Conservation (phyloP, 2,797 vertebrate genomes). For the Lepus townsendii region DNA sequence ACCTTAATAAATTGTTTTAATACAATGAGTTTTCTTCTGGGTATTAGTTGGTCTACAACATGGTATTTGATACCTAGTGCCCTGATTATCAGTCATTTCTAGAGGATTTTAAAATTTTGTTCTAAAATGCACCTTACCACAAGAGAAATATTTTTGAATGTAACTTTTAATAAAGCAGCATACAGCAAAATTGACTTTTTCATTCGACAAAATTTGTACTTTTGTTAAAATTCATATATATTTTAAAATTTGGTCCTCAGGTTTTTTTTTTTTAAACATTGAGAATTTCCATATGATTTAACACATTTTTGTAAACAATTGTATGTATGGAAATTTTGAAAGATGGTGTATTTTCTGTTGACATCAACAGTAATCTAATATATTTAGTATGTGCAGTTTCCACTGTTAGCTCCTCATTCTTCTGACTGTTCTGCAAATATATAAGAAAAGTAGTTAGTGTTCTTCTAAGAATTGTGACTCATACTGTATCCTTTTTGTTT, state of each 20-base stretch:
- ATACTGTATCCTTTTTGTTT: slow-evolving; percentile 24
- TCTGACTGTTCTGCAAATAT: slow-evolving; percentile 45
- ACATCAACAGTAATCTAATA: slow-evolving; percentile 1
- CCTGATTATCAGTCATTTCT: slow-evolving; percentile 63
- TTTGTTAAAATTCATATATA: not conserved
- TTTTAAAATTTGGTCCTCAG: not conserved
- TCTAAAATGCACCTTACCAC: slow-evolving; percentile 4
- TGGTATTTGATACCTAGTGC: not conserved
- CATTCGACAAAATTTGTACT: not conserved
- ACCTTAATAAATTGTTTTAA: slow-evolving; percentile 53
- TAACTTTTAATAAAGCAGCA: slow-evolving; percentile 34
- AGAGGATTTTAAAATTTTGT: slow-evolving; percentile 55
- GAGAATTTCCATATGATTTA: slow-evolving; percentile 40
- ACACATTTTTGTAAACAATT: slow-evolving; percentile 36
- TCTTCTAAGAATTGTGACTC: slow-evolving; percentile 39
- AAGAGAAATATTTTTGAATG: slow-evolving; percentile 9
- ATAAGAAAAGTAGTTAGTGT: slow-evolving; percentile 29
- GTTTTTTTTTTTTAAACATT: not conserved
- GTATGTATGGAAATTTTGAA: slow-evolving; percentile 44
- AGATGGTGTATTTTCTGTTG: not conserved
- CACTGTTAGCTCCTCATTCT: slow-evolving; percentile 7
- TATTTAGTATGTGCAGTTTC: not conserved
- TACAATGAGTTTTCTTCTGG: not conserved
- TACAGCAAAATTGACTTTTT: not conserved
- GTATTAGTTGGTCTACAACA: slow-evolving; percentile 13